A percentile compares a stretch with the other conserved stretches of the same genome.
These are phyloP conservation scores for Leuciscus idus DNA, from an alignment of 2,113 vertebrate genomes.

Conservation along the genomic window DNA sequence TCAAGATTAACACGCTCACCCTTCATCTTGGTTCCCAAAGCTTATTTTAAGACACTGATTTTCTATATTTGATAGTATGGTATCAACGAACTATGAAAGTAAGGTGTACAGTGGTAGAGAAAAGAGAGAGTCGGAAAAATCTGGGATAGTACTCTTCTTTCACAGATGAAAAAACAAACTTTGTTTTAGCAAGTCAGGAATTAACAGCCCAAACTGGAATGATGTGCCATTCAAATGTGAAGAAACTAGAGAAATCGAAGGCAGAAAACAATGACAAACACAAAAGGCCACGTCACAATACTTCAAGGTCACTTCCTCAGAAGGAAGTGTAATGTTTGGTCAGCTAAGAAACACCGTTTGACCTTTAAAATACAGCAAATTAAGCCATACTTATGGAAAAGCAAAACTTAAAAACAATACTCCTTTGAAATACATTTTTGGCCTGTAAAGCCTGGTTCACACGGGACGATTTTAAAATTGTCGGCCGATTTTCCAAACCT, in stretches of 20 bases:
- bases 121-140: background rate
- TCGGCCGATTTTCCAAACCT: no score
- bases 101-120: background rate
- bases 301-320: background rate
- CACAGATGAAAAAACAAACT: background rate
- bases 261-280: slow-evolving; percentile 6
- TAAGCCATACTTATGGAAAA: background rate
- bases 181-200: background rate
- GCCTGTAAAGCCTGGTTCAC: no score
- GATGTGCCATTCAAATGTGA: background rate
- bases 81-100: background rate
- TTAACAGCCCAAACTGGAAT: background rate
- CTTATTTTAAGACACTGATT: background rate
- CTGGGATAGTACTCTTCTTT: background rate
- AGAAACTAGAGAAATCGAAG: background rate
- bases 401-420: background rate
- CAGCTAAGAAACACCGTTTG: background rate
- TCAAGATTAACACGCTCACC: background rate
- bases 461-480: no score
- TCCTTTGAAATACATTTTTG: background rate
- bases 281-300: background rate
- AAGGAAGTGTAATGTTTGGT: slow-evolving; percentile 16
- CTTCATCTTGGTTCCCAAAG: background rate
- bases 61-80: background rate
- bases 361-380: background rate